A percentile compares a stretch with the other conserved stretches of the same genome.
These are phyloP conservation scores for Drosophila erecta DNA, from an alignment of 1,140 invertebrate species.

Conservation along the genomic window DNA sequence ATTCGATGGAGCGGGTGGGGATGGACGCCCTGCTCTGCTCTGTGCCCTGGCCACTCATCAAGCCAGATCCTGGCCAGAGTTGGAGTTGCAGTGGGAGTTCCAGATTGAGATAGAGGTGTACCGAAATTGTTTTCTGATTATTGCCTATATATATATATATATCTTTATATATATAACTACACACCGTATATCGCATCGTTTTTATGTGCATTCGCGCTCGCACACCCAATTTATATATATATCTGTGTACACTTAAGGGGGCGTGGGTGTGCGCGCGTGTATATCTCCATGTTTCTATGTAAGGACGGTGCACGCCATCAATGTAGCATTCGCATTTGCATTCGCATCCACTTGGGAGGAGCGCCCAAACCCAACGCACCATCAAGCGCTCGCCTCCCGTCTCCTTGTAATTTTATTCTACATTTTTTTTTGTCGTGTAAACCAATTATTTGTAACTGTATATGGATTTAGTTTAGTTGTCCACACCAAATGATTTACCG, in stretches of 20 bases:
- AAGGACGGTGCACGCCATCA: slow-evolving; percentile 4
- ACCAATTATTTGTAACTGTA: slow-evolving; percentile 80
- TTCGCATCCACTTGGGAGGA: background rate
- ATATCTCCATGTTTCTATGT: slow-evolving; percentile 1
- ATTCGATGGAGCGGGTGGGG: slow-evolving; percentile 29
- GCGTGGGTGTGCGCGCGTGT: slow-evolving; percentile 8
- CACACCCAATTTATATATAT: slow-evolving; percentile 6
- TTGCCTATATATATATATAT: slow-evolving; percentile 29
- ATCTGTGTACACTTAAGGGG: slow-evolving; percentile 2
- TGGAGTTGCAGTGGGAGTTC: too few relatives aligned
- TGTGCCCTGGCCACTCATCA: slow-evolving; percentile 3
- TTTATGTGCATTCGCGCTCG: slow-evolving; percentile 19
- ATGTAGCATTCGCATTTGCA: slow-evolving; percentile 1
- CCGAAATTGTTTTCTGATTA: slow-evolving; percentile 40
- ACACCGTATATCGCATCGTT: slow-evolving; percentile 20
- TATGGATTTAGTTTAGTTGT: slow-evolving; percentile 82
- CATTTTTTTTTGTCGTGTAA: slow-evolving; percentile 60
- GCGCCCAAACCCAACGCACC: slow-evolving; percentile 4
- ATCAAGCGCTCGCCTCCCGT: slow-evolving; percentile 14
- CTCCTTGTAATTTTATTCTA: slow-evolving; percentile 48
- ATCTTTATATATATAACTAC: background rate
- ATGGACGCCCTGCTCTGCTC: background rate
- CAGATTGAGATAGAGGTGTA: background rate
- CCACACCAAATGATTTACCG: slow-evolving; percentile 80
- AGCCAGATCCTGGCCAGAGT: slow-evolving; percentile 8